Evolutionary conservation across 64 coral and sea anemone species (phyloP), one percentile per base, ranked within the genome.

Genomic region (Stichodactyla mertensii): DNA sequence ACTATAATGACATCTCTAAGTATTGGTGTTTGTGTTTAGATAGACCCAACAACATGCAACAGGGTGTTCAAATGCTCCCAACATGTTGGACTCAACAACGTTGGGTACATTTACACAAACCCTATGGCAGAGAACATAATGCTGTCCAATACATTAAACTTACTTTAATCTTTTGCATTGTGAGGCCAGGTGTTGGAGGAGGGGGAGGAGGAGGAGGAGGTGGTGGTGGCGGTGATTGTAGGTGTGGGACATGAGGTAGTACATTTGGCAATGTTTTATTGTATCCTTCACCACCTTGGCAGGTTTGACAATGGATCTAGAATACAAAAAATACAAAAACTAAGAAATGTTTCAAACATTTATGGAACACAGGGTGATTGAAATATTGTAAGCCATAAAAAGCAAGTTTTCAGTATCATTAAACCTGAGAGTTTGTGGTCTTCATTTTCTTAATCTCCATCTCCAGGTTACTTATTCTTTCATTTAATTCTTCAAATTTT

Each of bases 361-460:
- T 45, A 45, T 45, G 1, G 36, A 45, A 45, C 36, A 45, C 1
- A 45, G 36, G 36, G 36, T 45, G 36, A 45, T 45, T 45, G 36
- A 45, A 45, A 45, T 45, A 45, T 45, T 45, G 36, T 45, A 45
- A 45, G 36, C 36, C 36, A 45, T 45, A 45, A 45, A 45, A 45
- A 45, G 36, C 36, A 45, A 19, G 23, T 66, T 6, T 22, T 9
- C 6, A 8, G 20, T 66, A 28, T 12, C 69, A n/a, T n/a, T n/a
- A 74, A 74, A 81, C 78, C 78, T 81, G 51, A 16, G 51, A 81
- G n/a, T 81, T 52, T 18, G 31, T 7, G 18, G 78, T 81, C 81
- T 92, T 92, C 22, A 92, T 67, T 26, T 57, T 45, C 64, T 87
- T 82, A 9, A 92, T 83, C 83, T 92, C 90, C 31, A 71, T 62